These are phyloP conservation scores for Scarus forsteni DNA, from an alignment of 2,797 vertebrate genomes.

Conservation along the genomic window DNA sequence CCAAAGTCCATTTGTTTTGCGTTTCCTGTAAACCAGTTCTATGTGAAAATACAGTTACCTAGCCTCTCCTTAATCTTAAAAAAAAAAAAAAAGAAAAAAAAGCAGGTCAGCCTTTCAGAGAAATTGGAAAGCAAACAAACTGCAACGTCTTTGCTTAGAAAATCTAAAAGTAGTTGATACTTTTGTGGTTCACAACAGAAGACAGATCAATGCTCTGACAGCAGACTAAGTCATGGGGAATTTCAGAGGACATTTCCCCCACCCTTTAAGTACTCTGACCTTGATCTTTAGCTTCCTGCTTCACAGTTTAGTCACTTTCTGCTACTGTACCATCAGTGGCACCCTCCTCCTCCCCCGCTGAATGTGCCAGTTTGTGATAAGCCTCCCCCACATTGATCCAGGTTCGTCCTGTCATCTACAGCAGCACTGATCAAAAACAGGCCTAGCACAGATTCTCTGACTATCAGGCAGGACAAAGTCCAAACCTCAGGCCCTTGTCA, in stretches of 20 bases:
- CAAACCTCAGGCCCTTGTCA: constrained; percentile 40
- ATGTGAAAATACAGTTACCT: no score
- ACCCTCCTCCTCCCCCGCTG: neutral
- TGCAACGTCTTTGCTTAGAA: no score
- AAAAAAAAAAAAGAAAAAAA: no score
- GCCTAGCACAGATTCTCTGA: constrained; percentile 28
- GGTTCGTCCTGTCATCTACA: constrained; percentile 17
- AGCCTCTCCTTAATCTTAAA: no score
- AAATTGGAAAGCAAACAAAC: no score
- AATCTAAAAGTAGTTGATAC: neutral
- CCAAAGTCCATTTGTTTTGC: no score
- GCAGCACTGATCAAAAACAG: constrained; percentile 23
- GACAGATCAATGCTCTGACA: neutral
- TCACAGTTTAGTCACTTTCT: neutral
- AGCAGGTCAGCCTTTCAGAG: no score
- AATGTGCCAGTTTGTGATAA: neutral
- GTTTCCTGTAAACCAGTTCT: no score
- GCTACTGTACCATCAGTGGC: neutral
- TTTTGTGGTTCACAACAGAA: neutral
- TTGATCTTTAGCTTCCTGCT: constrained; percentile 23
- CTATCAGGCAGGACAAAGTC: constrained; percentile 81
- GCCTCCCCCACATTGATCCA: neutral
- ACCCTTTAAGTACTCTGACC: constrained; percentile 4
- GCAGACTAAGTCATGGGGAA: neutral
- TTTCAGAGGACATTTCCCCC: neutral